phyloP scores from a whole-genome alignment of 2,888 invertebrate genomes.

The Rhagonycha fulva region DNA sequence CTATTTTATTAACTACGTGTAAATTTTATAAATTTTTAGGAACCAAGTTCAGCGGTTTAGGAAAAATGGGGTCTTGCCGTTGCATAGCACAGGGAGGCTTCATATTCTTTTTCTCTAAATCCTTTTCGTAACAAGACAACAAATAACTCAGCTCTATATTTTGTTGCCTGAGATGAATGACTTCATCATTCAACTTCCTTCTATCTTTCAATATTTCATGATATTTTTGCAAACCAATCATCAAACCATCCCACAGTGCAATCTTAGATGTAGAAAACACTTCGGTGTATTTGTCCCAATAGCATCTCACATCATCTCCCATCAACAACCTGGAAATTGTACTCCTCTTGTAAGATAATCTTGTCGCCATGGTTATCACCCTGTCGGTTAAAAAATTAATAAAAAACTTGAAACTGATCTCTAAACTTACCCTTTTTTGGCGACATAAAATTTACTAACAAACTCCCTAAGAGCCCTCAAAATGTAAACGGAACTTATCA shows the following conservation, averaged over 20 bases:
- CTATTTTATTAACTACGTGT: too few relatives aligned
- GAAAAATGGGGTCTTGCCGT: constrained; percentile 7
- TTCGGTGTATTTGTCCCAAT: constrained; percentile 69
- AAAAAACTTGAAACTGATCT: not conserved
- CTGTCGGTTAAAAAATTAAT: constrained; percentile 23
- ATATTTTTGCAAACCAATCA: constrained; percentile 68
- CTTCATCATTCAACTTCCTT: constrained; percentile 68
- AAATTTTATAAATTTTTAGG: not conserved
- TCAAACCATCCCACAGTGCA: constrained; percentile 72
- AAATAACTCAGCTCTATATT: constrained; percentile 72
- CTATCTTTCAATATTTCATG: constrained; percentile 69
- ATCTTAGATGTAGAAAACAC: constrained; percentile 66
- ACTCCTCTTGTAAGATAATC: constrained; percentile 43
- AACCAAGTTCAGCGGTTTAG: not conserved
- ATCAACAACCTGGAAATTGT: constrained; percentile 62
- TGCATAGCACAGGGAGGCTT: constrained; percentile 40
- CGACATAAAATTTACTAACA: constrained; percentile 53
- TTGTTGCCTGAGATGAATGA: constrained; percentile 65
- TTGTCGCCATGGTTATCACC: constrained; percentile 48
- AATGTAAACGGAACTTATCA: constrained; percentile 70
- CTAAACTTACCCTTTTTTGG: constrained; percentile 44
- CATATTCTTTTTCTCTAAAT: constrained; percentile 39
- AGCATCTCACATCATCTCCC: constrained; percentile 63
- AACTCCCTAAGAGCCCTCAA: constrained; percentile 69
- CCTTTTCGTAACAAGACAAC: constrained; percentile 60